A percentile compares a stretch with the other conserved stretches of the same genome.
These are phyloP conservation scores for Alethe diademata DNA, from an alignment of 2,113 vertebrate species.

Conservation along the genomic window DNA sequence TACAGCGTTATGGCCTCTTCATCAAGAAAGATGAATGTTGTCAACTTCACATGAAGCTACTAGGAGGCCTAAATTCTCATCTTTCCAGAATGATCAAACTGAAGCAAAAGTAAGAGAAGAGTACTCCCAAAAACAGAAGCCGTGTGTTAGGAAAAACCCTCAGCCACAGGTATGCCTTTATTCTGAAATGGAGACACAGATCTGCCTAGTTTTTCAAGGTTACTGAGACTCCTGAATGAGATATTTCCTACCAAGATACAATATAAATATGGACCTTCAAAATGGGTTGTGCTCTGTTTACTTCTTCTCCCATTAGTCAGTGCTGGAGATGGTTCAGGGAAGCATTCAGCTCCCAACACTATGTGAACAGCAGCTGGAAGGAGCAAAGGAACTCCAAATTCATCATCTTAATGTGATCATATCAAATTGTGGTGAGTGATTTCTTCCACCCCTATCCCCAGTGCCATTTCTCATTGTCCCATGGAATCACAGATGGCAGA, in stretches of 20 bases:
- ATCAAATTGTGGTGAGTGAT: constrained; percentile 53
- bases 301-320: neutral
- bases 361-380: constrained; percentile 48
- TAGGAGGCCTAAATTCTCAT: neutral
- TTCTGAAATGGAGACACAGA: neutral
- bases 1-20: neutral
- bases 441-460: constrained; percentile 35
- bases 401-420: neutral
- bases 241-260: neutral
- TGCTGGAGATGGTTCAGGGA: neutral
- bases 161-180: neutral
- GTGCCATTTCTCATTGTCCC: neutral
- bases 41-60: neutral
- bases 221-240: neutral
- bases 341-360: neutral
- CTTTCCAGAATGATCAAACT: neutral
- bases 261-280: neutral
- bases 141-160: neutral
- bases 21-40: neutral
- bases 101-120: neutral
- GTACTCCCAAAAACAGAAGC: neutral
- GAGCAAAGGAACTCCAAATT: neutral
- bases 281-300: neutral
- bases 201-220: neutral
- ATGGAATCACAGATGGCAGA: constrained; percentile 42